Evolutionary conservation across 1,140 invertebrate species (phyloP).

Genomic region (Papilio aristodemus): DNA sequence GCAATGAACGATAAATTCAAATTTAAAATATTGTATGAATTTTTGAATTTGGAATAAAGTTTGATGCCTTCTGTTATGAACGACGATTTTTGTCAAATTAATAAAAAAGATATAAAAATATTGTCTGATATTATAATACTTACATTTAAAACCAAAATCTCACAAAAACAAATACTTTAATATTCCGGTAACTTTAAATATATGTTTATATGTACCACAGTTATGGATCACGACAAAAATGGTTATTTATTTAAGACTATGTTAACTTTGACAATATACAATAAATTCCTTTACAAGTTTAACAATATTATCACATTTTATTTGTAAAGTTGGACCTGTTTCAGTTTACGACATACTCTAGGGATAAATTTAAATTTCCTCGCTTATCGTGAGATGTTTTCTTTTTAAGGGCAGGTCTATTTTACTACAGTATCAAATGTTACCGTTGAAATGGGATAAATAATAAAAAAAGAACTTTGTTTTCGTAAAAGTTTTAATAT

Average conservation of each 20-base stretch:
- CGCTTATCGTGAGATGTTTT: not conserved
- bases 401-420: not conserved
- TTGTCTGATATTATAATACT: too few species aligned
- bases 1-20: not conserved
- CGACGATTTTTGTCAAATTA: too few species aligned
- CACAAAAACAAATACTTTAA: too few species aligned
- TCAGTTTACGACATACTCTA: slow-evolving; percentile 10
- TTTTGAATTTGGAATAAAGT: too few species aligned
- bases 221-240: not conserved
- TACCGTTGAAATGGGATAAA: not conserved
- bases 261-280: not conserved
- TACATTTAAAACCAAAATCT: too few species aligned
- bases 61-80: too few species aligned
- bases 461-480: not conserved
- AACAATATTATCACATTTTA: not conserved
- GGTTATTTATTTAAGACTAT: not conserved
- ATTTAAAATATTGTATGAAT: not conserved
- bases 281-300: not conserved
- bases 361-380: slow-evolving; percentile 3
- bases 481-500: not conserved
- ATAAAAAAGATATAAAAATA: too few species aligned
- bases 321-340: slow-evolving; percentile 11
- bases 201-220: too few species aligned
- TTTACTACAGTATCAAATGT: slow-evolving; percentile 5
- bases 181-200: too few species aligned